phyloP scores from a whole-genome alignment of 1,140 invertebrate genomes.

The Asbolus verrucosus region DNA sequence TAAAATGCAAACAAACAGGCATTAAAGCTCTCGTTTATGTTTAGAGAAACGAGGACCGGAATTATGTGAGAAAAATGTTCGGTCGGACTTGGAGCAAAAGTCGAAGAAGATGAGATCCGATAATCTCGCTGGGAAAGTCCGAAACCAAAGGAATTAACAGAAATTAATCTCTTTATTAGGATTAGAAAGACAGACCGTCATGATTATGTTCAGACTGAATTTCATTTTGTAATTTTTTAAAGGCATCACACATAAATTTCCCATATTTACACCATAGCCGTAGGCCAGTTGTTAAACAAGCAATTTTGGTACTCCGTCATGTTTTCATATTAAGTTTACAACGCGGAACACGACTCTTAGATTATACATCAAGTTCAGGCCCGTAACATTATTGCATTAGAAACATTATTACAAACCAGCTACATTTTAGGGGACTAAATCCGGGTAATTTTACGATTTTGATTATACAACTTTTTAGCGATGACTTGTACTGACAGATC shows the following conservation, averaged over 20 bases:
- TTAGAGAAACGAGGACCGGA: slow-evolving; percentile 5
- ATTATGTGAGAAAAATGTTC: slow-evolving; percentile 35
- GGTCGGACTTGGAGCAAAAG: slow-evolving; percentile 9
- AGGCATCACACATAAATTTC: too few relatives aligned
- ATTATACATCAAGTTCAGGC: background rate
- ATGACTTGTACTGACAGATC: too few relatives aligned
- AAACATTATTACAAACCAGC: too few relatives aligned
- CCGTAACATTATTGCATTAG: too few relatives aligned
- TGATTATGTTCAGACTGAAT: background rate
- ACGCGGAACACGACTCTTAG: background rate
- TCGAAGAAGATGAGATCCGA: slow-evolving; percentile 7
- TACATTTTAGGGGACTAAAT: too few relatives aligned
- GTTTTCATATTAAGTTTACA: background rate
- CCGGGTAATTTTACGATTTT: too few relatives aligned
- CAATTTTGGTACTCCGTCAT: background rate
- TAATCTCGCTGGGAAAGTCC: background rate
- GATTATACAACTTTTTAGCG: too few relatives aligned
- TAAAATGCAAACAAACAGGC: slow-evolving; percentile 23
- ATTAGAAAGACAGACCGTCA: background rate
- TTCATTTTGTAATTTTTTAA: background rate
- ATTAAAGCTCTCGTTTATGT: slow-evolving; percentile 23
- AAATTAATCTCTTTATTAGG: slow-evolving; percentile 6
- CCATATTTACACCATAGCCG: background rate
- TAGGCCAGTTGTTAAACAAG: background rate
- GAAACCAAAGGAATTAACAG: background rate